phyloP scores from a whole-genome alignment of 2,888 invertebrate genomes.

The Ectropis crepuscularia region DNA sequence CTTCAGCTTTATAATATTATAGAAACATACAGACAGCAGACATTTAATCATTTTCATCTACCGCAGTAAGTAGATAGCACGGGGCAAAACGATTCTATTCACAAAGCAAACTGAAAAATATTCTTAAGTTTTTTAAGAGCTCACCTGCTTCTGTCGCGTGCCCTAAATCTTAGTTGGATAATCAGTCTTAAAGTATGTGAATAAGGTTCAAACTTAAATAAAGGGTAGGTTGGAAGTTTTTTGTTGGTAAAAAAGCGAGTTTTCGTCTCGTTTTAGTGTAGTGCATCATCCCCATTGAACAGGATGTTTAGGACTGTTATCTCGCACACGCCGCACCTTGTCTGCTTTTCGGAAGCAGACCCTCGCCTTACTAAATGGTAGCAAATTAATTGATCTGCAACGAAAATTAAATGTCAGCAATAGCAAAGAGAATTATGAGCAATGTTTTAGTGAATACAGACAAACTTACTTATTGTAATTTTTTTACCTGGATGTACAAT shows the following conservation, averaged over 20 bases:
- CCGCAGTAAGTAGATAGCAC: slow-evolving; percentile 52
- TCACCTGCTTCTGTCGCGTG: slow-evolving; percentile 84
- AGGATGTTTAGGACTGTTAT: slow-evolving; percentile 81
- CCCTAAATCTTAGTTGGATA: slow-evolving; percentile 45
- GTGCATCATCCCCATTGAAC: slow-evolving; percentile 69
- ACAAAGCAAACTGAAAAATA: slow-evolving; percentile 70
- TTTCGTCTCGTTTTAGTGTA: slow-evolving; percentile 64
- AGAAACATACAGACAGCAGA: too few relatives aligned
- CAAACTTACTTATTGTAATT: too few relatives aligned
- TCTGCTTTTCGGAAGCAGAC: slow-evolving; percentile 59
- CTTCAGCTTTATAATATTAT: too few relatives aligned
- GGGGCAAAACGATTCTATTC: slow-evolving; percentile 59
- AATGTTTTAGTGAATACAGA: too few relatives aligned
- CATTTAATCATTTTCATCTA: slow-evolving; percentile 33
- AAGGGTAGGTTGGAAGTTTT: slow-evolving; percentile 53
- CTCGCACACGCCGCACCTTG: slow-evolving; percentile 82
- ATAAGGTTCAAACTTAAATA: slow-evolving; percentile 41
- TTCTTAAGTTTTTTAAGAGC: slow-evolving; percentile 76
- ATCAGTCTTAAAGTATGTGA: slow-evolving; percentile 36
- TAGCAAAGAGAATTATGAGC: too few relatives aligned
- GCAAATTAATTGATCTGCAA: neutral
- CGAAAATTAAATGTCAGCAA: too few relatives aligned
- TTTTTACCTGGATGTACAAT: too few relatives aligned
- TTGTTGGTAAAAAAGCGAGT: slow-evolving; percentile 71
- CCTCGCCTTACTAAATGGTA: slow-evolving; percentile 61